Conservation (phyloP, 2,888 invertebrate species). For the Pecten maximus region DNA sequence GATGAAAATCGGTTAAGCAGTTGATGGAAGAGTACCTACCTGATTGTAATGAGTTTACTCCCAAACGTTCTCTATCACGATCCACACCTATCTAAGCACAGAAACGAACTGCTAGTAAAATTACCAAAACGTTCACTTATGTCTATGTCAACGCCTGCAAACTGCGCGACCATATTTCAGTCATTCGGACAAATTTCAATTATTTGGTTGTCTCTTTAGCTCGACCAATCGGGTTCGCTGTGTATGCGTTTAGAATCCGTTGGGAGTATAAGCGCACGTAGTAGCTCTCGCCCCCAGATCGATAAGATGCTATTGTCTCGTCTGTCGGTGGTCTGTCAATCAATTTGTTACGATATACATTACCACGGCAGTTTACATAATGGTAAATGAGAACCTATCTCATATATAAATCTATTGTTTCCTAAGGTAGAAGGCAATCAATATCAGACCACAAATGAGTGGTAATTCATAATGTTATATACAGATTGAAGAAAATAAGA, state of each 20-base stretch:
- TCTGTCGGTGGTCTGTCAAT: not conserved
- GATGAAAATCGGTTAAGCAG: not conserved
- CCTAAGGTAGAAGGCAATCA: too few relatives aligned
- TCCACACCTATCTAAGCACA: not conserved
- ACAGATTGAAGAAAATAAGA: too few relatives aligned
- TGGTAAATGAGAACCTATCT: not conserved
- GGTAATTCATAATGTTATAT: too few relatives aligned
- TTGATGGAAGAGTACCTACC: not conserved
- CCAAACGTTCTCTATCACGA: not conserved
- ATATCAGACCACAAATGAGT: too few relatives aligned
- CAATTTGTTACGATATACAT: not conserved
- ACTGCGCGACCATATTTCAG: constrained; percentile 2
- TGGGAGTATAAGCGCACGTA: not conserved
- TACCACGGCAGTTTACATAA: not conserved
- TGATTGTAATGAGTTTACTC: not conserved
- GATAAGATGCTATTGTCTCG: not conserved
- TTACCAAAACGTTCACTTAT: not conserved
- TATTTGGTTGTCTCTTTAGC: not conserved
- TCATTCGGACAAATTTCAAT: not conserved
- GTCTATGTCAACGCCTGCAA: not conserved
- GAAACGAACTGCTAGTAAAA: not conserved
- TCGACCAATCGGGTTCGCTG: not conserved
- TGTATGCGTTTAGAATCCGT: not conserved
- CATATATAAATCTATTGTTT: too few relatives aligned
- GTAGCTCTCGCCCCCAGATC: not conserved